phyloP scores from a whole-genome alignment of 2,113 vertebrate species.

The Psettodes erumei region DNA sequence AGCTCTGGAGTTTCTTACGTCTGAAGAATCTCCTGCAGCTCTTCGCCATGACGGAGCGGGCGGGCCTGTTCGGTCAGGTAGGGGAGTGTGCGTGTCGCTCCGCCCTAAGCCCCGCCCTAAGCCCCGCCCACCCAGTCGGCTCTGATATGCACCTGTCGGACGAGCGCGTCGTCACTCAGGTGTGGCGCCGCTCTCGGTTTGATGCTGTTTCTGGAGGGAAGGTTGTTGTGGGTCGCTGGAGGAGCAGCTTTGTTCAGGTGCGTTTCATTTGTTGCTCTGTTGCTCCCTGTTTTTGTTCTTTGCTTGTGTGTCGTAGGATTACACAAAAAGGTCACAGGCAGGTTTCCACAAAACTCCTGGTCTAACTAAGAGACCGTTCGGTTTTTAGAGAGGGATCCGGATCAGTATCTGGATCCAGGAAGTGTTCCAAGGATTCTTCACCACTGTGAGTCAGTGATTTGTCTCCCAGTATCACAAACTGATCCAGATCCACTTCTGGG shows the following conservation, averaged over 20 bases:
- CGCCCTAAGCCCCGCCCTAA: slow-evolving; percentile 65
- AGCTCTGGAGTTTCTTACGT: background rate
- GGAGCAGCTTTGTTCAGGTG: slow-evolving; percentile 44
- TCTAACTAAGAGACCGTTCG: too few species aligned
- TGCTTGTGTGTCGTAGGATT: too few species aligned
- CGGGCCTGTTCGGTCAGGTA: slow-evolving; percentile 61
- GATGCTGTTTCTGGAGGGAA: background rate
- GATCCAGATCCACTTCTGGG: too few species aligned
- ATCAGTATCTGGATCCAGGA: too few species aligned
- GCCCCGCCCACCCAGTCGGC: slow-evolving; percentile 50
- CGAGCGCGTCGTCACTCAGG: slow-evolving; percentile 38
- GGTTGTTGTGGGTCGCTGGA: background rate
- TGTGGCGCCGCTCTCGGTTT: slow-evolving; percentile 33
- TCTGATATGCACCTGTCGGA: slow-evolving; percentile 45
- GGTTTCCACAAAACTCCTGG: too few species aligned
- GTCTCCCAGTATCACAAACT: too few species aligned
- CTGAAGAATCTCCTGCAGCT: background rate
- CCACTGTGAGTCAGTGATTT: too few species aligned
- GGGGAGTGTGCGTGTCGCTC: slow-evolving; percentile 17
- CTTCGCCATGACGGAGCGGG: slow-evolving; percentile 16
- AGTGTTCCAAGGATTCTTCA: too few species aligned
- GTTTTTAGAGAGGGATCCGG: too few species aligned
- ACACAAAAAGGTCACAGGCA: too few species aligned
- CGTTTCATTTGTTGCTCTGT: slow-evolving; percentile 36
- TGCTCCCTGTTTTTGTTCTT: too few species aligned